Conservation (phyloP, 2,888 invertebrate genomes). For the Mythimna albipuncta region DNA sequence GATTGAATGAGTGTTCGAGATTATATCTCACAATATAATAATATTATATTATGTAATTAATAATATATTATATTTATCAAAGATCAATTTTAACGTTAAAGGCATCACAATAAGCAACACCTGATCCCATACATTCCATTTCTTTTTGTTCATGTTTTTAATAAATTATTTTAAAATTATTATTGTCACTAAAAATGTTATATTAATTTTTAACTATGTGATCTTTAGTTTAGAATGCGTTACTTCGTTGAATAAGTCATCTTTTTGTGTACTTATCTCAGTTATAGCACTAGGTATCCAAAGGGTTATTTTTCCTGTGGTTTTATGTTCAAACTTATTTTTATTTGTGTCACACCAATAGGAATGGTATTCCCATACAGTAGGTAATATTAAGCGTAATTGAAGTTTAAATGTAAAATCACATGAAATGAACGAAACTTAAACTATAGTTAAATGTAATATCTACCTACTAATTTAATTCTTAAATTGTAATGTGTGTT, state of each 20-base stretch:
- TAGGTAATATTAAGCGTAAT: slow-evolving; percentile 62
- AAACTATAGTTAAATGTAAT: slow-evolving; percentile 74
- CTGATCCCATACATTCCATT: slow-evolving; percentile 80
- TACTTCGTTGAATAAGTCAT: slow-evolving; percentile 61
- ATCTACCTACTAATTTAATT: slow-evolving; percentile 77
- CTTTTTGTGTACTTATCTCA: slow-evolving; percentile 61
- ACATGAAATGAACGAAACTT: slow-evolving; percentile 77
- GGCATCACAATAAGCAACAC: slow-evolving; percentile 73
- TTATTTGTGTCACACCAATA: slow-evolving; percentile 51
- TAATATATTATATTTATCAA: slow-evolving; percentile 64
- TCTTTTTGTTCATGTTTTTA: slow-evolving; percentile 65
- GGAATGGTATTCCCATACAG: slow-evolving; percentile 59
- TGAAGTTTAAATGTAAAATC: slow-evolving; percentile 79
- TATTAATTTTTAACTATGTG: slow-evolving; percentile 62
- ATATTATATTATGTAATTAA: slow-evolving; percentile 64
- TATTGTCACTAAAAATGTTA: slow-evolving; percentile 55
- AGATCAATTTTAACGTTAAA: slow-evolving; percentile 79
- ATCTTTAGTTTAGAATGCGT: slow-evolving; percentile 62
- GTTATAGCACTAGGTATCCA: slow-evolving; percentile 66
- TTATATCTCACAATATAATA: slow-evolving; percentile 72
- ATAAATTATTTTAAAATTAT: slow-evolving; percentile 43
- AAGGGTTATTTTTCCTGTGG: slow-evolving; percentile 72
- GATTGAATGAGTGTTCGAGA: slow-evolving; percentile 74
- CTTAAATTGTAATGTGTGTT: slow-evolving; percentile 60
- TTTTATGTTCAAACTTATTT: slow-evolving; percentile 75